These are phyloP conservation scores for Archaeoteleia sp. DNA, from an alignment of 2,888 invertebrate genomes.

Conservation along the genomic window DNA sequence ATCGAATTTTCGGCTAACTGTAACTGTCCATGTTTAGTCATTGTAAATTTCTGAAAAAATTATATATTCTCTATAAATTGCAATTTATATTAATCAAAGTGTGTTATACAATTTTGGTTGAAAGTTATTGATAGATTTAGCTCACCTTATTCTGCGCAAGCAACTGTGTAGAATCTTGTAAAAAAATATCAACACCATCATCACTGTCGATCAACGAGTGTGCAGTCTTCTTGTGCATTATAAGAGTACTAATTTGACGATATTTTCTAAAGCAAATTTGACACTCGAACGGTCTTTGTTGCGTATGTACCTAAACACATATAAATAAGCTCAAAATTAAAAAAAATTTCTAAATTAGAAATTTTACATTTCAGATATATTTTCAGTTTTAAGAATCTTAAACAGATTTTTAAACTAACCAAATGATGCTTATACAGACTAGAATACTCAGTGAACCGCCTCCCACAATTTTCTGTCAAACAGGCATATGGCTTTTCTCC, in stretches of 20 bases:
- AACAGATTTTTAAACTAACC: conserved; percentile 41
- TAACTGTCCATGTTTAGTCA: conserved; percentile 59
- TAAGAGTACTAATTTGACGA: conserved; percentile 79
- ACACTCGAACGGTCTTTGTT: conserved; percentile 78
- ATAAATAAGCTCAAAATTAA: no score
- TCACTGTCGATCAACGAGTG: conserved; percentile 76
- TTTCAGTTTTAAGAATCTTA: neutral
- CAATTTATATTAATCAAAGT: neutral
- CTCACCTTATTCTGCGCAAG: neutral
- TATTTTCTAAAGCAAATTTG: conserved; percentile 78
- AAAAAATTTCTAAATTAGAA: no score
- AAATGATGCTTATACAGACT: conserved; percentile 73
- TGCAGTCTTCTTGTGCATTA: conserved; percentile 79
- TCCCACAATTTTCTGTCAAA: conserved; percentile 78
- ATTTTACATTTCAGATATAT: no score
- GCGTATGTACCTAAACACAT: conserved; percentile 78
- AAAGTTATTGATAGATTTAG: neutral
- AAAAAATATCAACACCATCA: conserved; percentile 71
- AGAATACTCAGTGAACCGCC: conserved; percentile 83
- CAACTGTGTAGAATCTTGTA: conserved; percentile 44
- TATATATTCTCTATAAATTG: neutral
- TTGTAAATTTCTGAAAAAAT: conserved; percentile 5
- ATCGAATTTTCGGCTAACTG: no score
- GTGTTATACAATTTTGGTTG: no score
- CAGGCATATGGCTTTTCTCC: conserved; percentile 83